phyloP scores from a whole-genome alignment of 2,113 vertebrate species.

The Corydoras maculifer region DNA sequence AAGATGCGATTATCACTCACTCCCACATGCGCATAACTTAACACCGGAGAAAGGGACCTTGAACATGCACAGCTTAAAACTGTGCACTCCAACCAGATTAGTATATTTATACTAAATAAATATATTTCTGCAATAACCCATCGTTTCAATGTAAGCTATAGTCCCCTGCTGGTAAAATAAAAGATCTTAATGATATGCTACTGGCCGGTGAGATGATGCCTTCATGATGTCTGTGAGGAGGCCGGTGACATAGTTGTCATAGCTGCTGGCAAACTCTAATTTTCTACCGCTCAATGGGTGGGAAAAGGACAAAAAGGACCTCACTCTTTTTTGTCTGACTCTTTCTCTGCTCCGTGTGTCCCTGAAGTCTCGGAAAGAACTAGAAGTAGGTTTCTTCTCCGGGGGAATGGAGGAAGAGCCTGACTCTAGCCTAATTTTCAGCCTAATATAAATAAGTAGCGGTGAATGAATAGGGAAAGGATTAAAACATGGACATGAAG shows the following conservation, averaged over 20 bases:
- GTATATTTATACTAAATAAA: too few species aligned
- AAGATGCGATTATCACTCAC: constrained; percentile 25
- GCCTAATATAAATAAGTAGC: constrained; percentile 25
- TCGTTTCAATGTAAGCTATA: too few species aligned
- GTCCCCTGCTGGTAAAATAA: too few species aligned
- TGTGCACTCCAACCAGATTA: not conserved
- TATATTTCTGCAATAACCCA: too few species aligned
- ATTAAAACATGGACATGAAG: constrained; percentile 25
- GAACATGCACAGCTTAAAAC: not conserved
- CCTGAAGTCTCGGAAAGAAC: constrained; percentile 41
- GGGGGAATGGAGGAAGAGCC: constrained; percentile 35
- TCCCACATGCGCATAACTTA: constrained; percentile 31
- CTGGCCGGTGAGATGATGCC: not conserved
- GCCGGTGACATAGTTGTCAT: constrained; percentile 22
- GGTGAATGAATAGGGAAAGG: not conserved
- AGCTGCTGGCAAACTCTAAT: constrained; percentile 6
- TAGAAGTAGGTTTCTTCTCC: constrained; percentile 47
- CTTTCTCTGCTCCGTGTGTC: constrained; percentile 40
- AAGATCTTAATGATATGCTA: not conserved
- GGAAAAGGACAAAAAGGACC: not conserved
- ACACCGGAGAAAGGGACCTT: constrained; percentile 5
- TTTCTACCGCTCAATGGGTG: constrained; percentile 13
- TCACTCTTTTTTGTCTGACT: constrained; percentile 39
- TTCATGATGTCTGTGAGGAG: constrained; percentile 15
- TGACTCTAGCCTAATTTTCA: constrained; percentile 44